Percentiles rank a stretch among this genome's conserved stretches.
phyloP scores from a whole-genome alignment of 2,888 invertebrate species.

The Oxyteleia sp. region DNA sequence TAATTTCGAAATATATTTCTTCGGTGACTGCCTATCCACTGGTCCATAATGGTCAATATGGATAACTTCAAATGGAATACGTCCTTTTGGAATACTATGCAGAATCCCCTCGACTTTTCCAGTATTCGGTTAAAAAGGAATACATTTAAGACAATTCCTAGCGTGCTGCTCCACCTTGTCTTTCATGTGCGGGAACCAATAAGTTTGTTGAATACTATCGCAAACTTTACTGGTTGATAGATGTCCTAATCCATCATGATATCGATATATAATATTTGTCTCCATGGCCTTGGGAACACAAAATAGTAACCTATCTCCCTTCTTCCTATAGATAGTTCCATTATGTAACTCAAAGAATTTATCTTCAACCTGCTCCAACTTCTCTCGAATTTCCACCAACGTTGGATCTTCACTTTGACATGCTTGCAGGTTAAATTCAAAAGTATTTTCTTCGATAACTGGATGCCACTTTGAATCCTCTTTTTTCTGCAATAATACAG shows the following conservation, averaged over 20 bases:
- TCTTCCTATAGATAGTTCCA: constrained; percentile 4
- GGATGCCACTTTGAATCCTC: not conserved
- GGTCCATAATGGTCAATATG: constrained; percentile 76
- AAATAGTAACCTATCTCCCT: not conserved
- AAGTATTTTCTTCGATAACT: constrained; percentile 15
- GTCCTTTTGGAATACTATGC: constrained; percentile 61
- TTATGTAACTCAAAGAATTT: not conserved
- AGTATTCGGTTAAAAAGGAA: not conserved
- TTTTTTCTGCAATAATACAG: not conserved
- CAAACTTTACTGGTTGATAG: too few relatives aligned
- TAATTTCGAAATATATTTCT: too few relatives aligned
- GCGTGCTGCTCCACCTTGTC: not conserved
- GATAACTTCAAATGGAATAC: constrained; percentile 75
- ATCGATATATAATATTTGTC: not conserved
- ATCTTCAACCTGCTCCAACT: constrained; percentile 4
- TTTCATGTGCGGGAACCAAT: constrained; percentile 72
- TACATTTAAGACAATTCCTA: constrained; percentile 1
- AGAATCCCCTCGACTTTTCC: not conserved
- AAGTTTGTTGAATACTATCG: not conserved
- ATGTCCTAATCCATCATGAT: too few relatives aligned
- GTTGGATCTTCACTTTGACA: not conserved
- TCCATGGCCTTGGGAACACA: constrained; percentile 3
- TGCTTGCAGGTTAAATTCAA: constrained; percentile 9
- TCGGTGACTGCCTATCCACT: not conserved
- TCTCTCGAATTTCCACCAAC: not conserved